Evolutionary conservation across 2,113 vertebrate genomes (phyloP).

Genomic region (Chloropsis hardwickii): DNA sequence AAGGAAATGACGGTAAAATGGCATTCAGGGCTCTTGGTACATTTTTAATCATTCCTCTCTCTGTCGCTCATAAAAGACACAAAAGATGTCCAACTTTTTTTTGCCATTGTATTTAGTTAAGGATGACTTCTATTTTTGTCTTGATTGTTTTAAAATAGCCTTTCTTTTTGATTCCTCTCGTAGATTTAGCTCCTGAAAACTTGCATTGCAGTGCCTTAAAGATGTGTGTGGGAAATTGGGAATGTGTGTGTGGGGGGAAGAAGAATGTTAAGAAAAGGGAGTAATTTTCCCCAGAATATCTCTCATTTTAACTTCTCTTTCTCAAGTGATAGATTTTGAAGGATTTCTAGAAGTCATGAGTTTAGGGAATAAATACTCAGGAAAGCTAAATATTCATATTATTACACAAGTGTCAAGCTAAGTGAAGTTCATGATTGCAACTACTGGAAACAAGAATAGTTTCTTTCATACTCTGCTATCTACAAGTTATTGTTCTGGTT

Average conservation of each 20-base stretch:
- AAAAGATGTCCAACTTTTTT: slow-evolving; percentile 22
- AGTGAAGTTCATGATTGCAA: background rate
- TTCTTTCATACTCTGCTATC: background rate
- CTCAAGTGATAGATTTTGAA: slow-evolving; percentile 11
- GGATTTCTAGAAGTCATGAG: slow-evolving; percentile 43
- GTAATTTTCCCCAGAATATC: slow-evolving; percentile 54
- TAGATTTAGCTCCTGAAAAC: slow-evolving; percentile 13
- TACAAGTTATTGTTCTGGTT: background rate
- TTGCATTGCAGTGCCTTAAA: background rate
- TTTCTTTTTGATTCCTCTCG: background rate
- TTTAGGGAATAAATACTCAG: slow-evolving; percentile 1
- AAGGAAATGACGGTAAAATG: slow-evolving; percentile 78
- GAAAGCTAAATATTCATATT: slow-evolving; percentile 38
- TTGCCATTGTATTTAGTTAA: background rate
- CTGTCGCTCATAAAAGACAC: background rate
- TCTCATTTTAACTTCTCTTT: slow-evolving; percentile 1
- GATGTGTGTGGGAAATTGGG: slow-evolving; percentile 27
- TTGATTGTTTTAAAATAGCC: background rate
- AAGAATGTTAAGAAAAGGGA: slow-evolving; percentile 46
- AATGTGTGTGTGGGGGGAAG: slow-evolving; percentile 34
- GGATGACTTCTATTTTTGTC: slow-evolving; percentile 8
- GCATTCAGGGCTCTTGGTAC: slow-evolving; percentile 67
- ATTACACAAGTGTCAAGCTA: slow-evolving; percentile 19
- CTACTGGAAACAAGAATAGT: background rate
- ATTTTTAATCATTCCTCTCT: slow-evolving; percentile 69